These are phyloP conservation scores for Litoditis marina DNA, from an alignment of 2,888 invertebrate species.

Conservation along the genomic window DNA sequence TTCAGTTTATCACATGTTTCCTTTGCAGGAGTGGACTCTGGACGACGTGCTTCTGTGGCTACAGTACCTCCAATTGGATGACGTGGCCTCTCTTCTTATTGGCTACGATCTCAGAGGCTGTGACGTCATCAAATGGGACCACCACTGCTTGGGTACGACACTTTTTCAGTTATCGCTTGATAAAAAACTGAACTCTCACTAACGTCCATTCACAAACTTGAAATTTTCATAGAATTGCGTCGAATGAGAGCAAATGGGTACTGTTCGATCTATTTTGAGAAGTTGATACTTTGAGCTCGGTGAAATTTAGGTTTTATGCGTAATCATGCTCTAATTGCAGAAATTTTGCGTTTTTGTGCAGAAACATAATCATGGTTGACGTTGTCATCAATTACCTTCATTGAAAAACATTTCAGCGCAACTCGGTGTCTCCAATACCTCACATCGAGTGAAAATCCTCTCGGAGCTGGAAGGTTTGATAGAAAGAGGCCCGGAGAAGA, in stretches of 20 bases:
- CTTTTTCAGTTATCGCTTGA: not conserved
- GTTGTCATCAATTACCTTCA: not conserved
- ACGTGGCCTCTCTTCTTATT: constrained; percentile 42
- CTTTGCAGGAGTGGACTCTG: constrained; percentile 37
- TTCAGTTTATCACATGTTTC: no score
- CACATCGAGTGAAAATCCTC: constrained; percentile 25
- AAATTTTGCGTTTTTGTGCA: no score
- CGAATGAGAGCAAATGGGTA: no score
- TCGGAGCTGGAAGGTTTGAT: constrained; percentile 23
- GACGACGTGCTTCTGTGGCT: constrained; percentile 50
- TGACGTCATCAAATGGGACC: constrained; percentile 42
- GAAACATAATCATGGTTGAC: no score
- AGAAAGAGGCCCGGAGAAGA: constrained; percentile 25
- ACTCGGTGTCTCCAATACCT: constrained; percentile 28
- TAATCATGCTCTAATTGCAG: no score
- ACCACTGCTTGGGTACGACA: constrained; percentile 23
- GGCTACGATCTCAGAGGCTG: constrained; percentile 47
- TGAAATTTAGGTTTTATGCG: no score
- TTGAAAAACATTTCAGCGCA: constrained; percentile 22
- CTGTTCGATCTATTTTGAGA: no score
- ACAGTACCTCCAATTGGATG: constrained; percentile 43
- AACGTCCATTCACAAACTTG: no score
- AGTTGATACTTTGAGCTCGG: no score
- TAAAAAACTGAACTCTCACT: not conserved
- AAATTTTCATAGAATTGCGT: no score